Base-by-base conservation (phyloP, 2,888 invertebrate genomes). In the Dynastes hyllus region DNA sequence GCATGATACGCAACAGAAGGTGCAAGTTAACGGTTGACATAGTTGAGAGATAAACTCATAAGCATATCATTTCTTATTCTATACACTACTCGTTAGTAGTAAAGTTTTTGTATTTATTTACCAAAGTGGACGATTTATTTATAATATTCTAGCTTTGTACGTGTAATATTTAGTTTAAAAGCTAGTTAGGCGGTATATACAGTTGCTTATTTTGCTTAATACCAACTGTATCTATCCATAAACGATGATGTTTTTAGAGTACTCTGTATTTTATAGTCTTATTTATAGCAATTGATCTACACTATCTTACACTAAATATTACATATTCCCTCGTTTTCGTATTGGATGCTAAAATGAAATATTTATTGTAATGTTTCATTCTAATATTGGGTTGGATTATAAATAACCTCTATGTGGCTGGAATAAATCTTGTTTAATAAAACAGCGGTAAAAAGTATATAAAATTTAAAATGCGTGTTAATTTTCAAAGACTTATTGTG, bases 1-100 rank as follows among this genome's bases (percentile, higher is more conserved):
- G 50, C 78, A 79, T 16, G 80, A 80, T 50, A 29, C 69, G 70
- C 79, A 79, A 53, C 79, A 78, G 45, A 81, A 81, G 53, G 71
- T 79, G 37, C 79, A 73, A 77, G 73, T 79, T 13, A 77, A 81
- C 29, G 80, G 76, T 45, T 80, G 75, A 78, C 37, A 11, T 73
- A 51, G 22, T 53, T 73, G 16, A n/a, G 37, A 53, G 22, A 51
- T 22, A 61, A 37, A 32, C n/a, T 51, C 29, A 22, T 22, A 22
- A 16, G 27, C 45, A 29, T 73, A 37, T 11, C 37, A 8, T 63
- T 37, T 65, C 11, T 45, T 63, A 37, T 37, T 37, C 4, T 37
- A 5, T 37, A 5, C 2, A 37, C 32, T 37, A 37, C 45, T 75
- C 45, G 37, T 32, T 70, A 29, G 37, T 29, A 40, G 65, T 73